Evolutionary conservation across 2,113 vertebrate species (phyloP).

Genomic region (Bucco capensis): DNA sequence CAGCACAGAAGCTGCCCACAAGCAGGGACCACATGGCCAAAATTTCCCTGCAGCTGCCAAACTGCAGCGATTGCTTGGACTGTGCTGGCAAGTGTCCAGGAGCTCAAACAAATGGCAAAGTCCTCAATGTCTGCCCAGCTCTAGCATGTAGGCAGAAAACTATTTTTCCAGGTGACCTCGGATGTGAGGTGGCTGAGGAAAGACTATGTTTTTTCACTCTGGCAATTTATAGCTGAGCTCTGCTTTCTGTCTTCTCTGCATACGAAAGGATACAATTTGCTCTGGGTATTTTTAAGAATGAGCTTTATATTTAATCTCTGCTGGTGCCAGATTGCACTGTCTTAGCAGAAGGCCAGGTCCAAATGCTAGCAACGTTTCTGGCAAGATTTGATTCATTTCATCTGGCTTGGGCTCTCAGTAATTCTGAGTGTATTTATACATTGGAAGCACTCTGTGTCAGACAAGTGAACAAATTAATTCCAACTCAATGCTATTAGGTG

Average conservation of each 20-base stretch:
- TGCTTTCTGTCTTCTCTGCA: conserved; percentile 1
- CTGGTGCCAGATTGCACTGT: conserved; percentile 14
- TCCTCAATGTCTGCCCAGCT: background rate
- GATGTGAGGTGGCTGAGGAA: background rate
- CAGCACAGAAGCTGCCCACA: background rate
- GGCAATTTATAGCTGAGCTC: background rate
- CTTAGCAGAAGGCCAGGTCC: conserved; percentile 42
- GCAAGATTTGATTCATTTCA: conserved; percentile 32
- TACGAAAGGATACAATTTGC: conserved; percentile 13
- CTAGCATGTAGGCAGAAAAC: background rate
- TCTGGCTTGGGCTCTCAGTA: conserved; percentile 13
- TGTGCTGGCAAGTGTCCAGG: background rate
- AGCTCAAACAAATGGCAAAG: background rate
- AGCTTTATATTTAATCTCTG: conserved; percentile 20
- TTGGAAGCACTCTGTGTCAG: background rate
- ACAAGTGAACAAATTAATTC: conserved; percentile 27
- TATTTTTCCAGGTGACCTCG: conserved; percentile 32
- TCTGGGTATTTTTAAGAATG: conserved; percentile 47
- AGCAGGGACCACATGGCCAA: background rate
- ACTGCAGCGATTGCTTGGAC: background rate
- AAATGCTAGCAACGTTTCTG: conserved; percentile 19
- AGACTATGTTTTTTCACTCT: background rate
- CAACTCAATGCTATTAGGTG: conserved; percentile 1
- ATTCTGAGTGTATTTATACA: conserved; percentile 33
- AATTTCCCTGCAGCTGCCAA: background rate